Evolutionary conservation across 2,113 vertebrate species (phyloP).

Genomic region (Lasiurus cinereus): DNA sequence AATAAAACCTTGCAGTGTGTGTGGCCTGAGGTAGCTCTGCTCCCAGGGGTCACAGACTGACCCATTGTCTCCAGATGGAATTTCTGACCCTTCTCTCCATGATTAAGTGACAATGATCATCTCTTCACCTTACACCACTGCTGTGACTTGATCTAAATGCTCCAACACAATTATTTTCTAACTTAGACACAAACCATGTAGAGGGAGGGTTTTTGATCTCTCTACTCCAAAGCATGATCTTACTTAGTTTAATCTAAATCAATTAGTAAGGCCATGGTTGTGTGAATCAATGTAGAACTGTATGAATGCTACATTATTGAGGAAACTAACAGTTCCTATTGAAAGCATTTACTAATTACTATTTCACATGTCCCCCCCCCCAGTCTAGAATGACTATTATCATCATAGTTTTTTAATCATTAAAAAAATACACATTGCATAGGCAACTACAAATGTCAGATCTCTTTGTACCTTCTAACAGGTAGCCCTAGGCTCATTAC

Average conservation of each 20-base stretch:
- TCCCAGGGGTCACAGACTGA: neutral
- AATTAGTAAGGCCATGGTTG: neutral
- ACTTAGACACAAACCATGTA: neutral
- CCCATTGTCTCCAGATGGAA: neutral
- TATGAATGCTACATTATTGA: neutral
- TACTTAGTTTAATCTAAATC: neutral
- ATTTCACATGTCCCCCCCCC: neutral
- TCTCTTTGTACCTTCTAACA: neutral
- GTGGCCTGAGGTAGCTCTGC: no score
- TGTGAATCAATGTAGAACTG: neutral
- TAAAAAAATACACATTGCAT: neutral
- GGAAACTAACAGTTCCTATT: neutral
- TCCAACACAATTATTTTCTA: neutral
- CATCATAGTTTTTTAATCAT: neutral
- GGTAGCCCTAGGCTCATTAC: neutral
- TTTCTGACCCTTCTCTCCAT: accelerated
- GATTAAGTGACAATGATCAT: neutral
- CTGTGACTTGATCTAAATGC: neutral
- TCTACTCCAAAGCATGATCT: neutral
- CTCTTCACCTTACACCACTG: neutral
- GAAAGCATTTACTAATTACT: neutral
- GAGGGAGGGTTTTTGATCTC: neutral
- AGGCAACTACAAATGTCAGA: neutral
- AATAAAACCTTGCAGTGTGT: neutral
- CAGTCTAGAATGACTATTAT: neutral